Evolutionary conservation across 2,888 invertebrate genomes (phyloP).

Genomic region (Tuta absoluta): DNA sequence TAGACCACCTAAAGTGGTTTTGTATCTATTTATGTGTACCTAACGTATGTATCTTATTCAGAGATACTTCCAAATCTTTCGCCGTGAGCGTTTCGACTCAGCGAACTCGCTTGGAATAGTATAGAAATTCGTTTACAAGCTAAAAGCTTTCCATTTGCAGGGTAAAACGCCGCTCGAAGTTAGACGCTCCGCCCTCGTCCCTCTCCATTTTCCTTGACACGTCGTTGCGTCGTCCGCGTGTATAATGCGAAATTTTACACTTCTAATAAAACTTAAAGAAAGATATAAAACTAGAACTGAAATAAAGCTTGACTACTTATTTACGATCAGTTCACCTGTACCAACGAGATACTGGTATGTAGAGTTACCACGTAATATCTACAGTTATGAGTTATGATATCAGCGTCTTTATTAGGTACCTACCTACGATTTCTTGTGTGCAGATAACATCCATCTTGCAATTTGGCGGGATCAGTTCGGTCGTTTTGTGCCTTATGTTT

Average conservation of each 20-base stretch:
- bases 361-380: too few species aligned
- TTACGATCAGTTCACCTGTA: background rate
- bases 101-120: conserved; percentile 43
- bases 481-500: conserved; percentile 11
- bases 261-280: background rate
- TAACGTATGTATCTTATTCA: conserved; percentile 10
- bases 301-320: conserved; percentile 2
- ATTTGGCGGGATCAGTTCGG: background rate
- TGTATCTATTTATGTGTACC: background rate
- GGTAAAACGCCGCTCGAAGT: conserved; percentile 48
- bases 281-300: conserved; percentile 4
- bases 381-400: too few species aligned
- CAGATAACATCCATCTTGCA: background rate
- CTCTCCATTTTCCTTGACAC: conserved; percentile 31
- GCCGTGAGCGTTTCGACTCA: conserved; percentile 36
- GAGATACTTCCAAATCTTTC: conserved; percentile 37
- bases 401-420: too few species aligned
- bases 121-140: conserved; percentile 67
- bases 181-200: conserved; percentile 38
- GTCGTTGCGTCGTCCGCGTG: background rate
- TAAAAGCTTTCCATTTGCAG: conserved; percentile 73
- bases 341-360: background rate
- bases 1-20: background rate
- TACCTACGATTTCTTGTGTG: too few species aligned
- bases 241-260: conserved; percentile 13